These are phyloP conservation scores for Charina bottae DNA, from an alignment of 2,113 vertebrate species.

Conservation along the genomic window DNA sequence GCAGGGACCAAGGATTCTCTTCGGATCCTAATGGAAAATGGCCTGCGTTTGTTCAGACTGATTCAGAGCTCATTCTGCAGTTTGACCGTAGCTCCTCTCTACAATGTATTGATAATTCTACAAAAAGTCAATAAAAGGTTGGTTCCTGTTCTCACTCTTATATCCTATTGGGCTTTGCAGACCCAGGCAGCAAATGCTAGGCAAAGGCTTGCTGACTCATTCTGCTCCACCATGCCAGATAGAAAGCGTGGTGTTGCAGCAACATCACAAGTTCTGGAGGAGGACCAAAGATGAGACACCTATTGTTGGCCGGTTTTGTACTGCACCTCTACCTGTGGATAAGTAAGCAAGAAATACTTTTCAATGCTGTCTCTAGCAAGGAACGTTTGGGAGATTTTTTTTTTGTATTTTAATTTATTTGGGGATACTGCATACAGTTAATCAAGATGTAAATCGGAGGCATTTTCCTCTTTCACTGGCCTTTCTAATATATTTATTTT, in stretches of 20 bases:
- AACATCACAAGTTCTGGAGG: constrained; percentile 44
- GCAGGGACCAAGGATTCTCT: neutral
- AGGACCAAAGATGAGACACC: constrained; percentile 62
- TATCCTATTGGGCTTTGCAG: constrained; percentile 58
- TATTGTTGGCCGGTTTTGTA: constrained; percentile 70
- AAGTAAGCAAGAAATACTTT: constrained; percentile 58
- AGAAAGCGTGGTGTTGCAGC: constrained; percentile 61
- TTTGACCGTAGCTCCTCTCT: neutral
- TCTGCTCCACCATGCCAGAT: constrained; percentile 64
- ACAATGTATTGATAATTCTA: neutral
- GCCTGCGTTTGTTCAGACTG: neutral
- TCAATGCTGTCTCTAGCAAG: neutral
- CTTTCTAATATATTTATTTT: too few relatives aligned
- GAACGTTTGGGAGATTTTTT: neutral
- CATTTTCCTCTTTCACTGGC: neutral
- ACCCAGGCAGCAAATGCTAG: constrained; percentile 57
- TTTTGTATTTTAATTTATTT: neutral
- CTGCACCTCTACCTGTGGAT: constrained; percentile 61
- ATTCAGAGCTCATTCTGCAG: neutral
- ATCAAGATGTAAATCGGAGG: neutral
- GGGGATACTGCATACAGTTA: neutral
- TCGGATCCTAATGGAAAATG: neutral
- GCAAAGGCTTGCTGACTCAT: constrained; percentile 69
- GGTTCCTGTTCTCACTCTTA: neutral
- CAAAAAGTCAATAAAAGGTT: neutral